These are phyloP conservation scores for Pardalotus punctatus DNA, from an alignment of 2,113 vertebrate species.

Conservation along the genomic window DNA sequence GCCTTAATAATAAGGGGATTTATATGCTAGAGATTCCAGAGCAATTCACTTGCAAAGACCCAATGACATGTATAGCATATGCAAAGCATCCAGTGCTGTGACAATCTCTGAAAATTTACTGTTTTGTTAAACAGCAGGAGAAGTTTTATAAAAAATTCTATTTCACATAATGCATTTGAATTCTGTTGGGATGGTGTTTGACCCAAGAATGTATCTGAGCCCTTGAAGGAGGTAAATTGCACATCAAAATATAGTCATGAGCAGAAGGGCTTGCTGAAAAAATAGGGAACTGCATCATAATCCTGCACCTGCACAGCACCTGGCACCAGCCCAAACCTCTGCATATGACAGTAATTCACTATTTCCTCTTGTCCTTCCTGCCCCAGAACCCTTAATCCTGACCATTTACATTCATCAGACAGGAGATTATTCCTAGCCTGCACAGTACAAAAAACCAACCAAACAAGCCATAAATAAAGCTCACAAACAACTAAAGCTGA, in stretches of 20 bases:
- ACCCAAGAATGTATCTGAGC: neutral
- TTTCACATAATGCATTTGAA: neutral
- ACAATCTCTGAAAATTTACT: neutral
- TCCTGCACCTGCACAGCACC: neutral
- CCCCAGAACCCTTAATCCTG: constrained; percentile 71
- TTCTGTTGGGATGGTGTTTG: neutral
- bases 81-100: neutral
- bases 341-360: constrained; percentile 57
- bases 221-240: neutral
- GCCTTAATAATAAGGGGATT: neutral
- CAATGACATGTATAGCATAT: neutral
- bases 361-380: constrained; percentile 65
- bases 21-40: neutral
- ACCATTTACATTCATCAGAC: constrained; percentile 53
- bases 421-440: neutral
- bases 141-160: neutral
- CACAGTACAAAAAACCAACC: neutral
- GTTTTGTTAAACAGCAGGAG: neutral
- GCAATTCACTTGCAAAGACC: neutral
- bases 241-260: neutral
- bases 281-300: neutral
- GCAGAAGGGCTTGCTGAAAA: neutral
- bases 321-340: neutral
- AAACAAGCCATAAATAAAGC: neutral
- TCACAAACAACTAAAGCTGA: neutral